Conservation (phyloP, 2,113 vertebrate genomes). For the Holacanthus passer region DNA sequence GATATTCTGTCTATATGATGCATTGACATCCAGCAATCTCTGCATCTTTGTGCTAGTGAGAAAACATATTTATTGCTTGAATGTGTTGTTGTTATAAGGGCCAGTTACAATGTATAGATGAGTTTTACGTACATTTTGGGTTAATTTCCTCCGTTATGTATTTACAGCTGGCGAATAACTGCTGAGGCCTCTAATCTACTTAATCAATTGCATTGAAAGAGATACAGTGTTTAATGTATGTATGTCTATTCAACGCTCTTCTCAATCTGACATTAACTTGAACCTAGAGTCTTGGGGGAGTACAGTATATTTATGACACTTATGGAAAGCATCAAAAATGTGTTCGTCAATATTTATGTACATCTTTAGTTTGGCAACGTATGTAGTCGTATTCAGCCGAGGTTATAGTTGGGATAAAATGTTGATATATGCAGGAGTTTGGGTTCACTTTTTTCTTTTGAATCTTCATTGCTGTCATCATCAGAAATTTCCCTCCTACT, state of each 20-base stretch:
- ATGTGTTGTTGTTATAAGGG: neutral
- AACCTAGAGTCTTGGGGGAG: conserved; percentile 2
- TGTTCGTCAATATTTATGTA: conserved; percentile 47
- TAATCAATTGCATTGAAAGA: conserved; percentile 6
- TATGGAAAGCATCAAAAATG: conserved; percentile 43
- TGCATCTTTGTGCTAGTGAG: neutral
- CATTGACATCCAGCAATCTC: neutral
- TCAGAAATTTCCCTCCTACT: conserved; percentile 66
- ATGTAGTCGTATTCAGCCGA: conserved; percentile 40
- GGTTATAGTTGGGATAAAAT: conserved; percentile 30
- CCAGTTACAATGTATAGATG: neutral
- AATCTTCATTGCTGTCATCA: conserved; percentile 64
- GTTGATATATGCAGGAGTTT: conserved; percentile 50
- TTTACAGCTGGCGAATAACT: neutral
- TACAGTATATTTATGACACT: conserved; percentile 35
- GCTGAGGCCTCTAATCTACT: neutral
- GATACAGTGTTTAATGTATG: neutral
- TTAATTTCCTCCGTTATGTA: neutral
- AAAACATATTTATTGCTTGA: neutral
- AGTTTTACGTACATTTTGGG: neutral
- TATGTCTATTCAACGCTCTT: neutral
- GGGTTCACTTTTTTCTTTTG: conserved; percentile 49
- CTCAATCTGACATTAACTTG: conserved; percentile 14
- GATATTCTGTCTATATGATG: neutral
- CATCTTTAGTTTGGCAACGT: conserved; percentile 28